These are phyloP conservation scores for Herpailurus yagouaroundi DNA, from an alignment of 2,113 vertebrate genomes.

Conservation along the genomic window DNA sequence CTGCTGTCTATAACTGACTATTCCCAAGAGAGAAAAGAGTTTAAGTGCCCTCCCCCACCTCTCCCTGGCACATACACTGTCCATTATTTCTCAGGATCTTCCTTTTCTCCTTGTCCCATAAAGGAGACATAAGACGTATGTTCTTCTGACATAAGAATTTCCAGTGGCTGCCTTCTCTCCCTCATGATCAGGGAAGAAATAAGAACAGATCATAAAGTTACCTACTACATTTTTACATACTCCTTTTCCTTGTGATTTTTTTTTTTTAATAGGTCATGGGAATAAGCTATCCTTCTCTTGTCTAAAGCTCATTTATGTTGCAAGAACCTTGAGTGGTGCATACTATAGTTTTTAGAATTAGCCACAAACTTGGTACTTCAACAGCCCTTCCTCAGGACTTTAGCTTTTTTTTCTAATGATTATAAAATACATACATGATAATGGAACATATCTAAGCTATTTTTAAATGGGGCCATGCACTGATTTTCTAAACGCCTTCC, in stretches of 20 bases:
- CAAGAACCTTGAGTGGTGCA: not conserved
- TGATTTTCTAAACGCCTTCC: conserved; percentile 40
- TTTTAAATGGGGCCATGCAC: conserved; percentile 34
- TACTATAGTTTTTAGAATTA: conserved; percentile 55
- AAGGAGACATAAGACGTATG: not conserved
- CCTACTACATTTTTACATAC: not conserved
- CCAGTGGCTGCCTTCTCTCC: not conserved
- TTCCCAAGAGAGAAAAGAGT: conserved; percentile 23
- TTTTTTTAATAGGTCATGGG: conserved; percentile 8
- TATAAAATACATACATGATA: conserved; percentile 22
- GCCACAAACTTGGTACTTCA: conserved; percentile 51
- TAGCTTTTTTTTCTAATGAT: conserved; percentile 34
- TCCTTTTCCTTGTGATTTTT: not conserved
- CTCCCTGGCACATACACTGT: not conserved
- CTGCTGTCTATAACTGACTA: conserved; percentile 21
- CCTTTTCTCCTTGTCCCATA: conserved; percentile 28
- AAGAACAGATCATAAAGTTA: conserved; percentile 18
- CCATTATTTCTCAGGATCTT: not conserved
- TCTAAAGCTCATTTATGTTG: conserved; percentile 49
- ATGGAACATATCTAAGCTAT: conserved; percentile 4
- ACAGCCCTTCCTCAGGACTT: not conserved
- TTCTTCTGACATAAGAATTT: not conserved
- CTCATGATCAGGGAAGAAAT: not conserved
- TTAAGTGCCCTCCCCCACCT: not conserved
- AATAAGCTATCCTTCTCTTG: conserved; percentile 18